Conservation (phyloP, 2,888 invertebrate species). For the Scaptomyza polygonia region DNA sequence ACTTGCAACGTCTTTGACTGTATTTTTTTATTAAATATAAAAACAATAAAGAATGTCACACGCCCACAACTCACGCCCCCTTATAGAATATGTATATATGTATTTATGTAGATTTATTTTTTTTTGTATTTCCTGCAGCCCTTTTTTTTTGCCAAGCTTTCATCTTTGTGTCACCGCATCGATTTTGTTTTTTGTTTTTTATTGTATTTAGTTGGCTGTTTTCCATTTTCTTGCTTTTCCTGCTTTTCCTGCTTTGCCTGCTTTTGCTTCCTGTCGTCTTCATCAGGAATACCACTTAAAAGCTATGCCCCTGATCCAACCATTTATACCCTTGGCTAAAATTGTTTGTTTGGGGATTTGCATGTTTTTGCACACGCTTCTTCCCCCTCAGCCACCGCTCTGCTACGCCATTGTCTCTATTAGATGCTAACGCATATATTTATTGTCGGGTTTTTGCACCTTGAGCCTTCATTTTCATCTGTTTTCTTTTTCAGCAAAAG, state of each 20-base stretch:
- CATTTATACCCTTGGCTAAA: constrained; percentile 68
- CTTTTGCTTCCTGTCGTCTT: constrained; percentile 47
- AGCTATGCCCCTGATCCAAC: constrained; percentile 22
- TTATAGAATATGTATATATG: constrained; percentile 8
- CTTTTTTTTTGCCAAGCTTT: constrained; percentile 63
- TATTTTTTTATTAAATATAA: constrained; percentile 60
- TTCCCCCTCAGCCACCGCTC: background rate
- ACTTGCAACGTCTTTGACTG: constrained; percentile 20
- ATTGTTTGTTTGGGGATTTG: constrained; percentile 79
- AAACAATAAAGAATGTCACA: constrained; percentile 61
- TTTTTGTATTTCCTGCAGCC: constrained; percentile 40
- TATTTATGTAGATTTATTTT: constrained; percentile 6
- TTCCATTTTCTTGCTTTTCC: constrained; percentile 8
- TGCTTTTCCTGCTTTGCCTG: constrained; percentile 25
- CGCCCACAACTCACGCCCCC: constrained; percentile 28
- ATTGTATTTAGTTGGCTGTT: constrained; percentile 8
- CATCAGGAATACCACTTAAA: constrained; percentile 62
- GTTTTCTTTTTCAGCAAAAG: constrained; percentile 25
- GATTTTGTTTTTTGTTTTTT: constrained; percentile 64
- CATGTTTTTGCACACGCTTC: constrained; percentile 69
- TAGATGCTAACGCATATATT: constrained; percentile 79
- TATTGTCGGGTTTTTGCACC: constrained; percentile 77
- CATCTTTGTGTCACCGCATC: constrained; percentile 73
- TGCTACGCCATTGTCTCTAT: constrained; percentile 52
- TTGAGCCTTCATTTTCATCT: constrained; percentile 62